These are phyloP conservation scores for Fopius arisanus DNA, from an alignment of 1,140 invertebrate genomes.

Conservation along the genomic window DNA sequence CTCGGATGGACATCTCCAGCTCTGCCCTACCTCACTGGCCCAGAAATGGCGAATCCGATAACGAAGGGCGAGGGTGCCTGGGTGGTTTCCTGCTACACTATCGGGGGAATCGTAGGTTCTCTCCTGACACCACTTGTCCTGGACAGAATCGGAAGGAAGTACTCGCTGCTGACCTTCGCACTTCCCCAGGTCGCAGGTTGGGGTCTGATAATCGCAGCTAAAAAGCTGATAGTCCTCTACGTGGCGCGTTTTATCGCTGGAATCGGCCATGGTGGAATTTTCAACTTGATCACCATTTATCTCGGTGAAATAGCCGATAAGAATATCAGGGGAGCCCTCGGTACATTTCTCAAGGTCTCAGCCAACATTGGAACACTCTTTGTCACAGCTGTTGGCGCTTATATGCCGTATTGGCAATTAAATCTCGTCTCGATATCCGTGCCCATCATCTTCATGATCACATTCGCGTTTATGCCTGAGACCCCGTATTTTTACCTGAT, in stretches of 20 bases:
- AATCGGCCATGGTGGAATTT: constrained; percentile 64
- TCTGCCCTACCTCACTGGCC: constrained; percentile 43
- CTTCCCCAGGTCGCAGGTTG: constrained; percentile 48
- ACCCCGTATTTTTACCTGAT: constrained; percentile 78
- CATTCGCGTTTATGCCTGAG: constrained; percentile 77
- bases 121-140: constrained; percentile 45
- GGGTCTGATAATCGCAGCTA: constrained; percentile 49
- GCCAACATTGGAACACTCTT: constrained; percentile 67
- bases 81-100: constrained; percentile 52
- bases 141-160: constrained; percentile 53
- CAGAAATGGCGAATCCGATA: constrained; percentile 39
- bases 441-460: constrained; percentile 68
- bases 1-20: constrained; percentile 57
- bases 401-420: constrained; percentile 61
- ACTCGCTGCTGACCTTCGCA: constrained; percentile 46
- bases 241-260: constrained; percentile 56
- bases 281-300: constrained; percentile 65
- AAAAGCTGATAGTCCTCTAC: constrained; percentile 44
- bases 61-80: constrained; percentile 48
- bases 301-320: constrained; percentile 67
- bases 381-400: constrained; percentile 64
- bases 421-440: constrained; percentile 63
- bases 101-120: constrained; percentile 48
- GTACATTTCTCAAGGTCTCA: constrained; percentile 62
- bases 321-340: constrained; percentile 64